Conservation (phyloP, 2,888 invertebrate genomes). For the Augochlorella aurata region DNA sequence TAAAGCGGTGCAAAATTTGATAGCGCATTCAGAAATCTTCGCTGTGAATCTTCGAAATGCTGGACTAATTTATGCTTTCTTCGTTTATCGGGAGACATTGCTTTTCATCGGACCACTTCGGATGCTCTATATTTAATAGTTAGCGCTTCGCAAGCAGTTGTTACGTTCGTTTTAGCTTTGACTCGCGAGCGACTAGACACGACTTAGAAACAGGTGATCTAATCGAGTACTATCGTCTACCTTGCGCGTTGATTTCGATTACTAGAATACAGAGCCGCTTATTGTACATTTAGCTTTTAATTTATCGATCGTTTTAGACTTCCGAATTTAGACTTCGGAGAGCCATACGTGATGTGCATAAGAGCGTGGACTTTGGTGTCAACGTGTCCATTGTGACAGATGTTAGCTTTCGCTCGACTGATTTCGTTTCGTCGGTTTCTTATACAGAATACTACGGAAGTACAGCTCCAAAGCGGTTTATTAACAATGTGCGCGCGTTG, state of each 20-base stretch:
- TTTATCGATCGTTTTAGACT: slow-evolving; percentile 37
- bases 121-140: slow-evolving; percentile 28
- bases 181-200: slow-evolving; percentile 30
- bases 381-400: background rate
- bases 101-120: background rate
- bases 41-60: no score
- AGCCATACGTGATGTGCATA: slow-evolving; percentile 29
- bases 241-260: slow-evolving; percentile 25
- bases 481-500: background rate
- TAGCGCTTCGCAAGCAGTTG: slow-evolving; percentile 35
- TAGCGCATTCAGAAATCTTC: no score
- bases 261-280: slow-evolving; percentile 3
- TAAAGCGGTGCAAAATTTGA: no score
- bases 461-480: background rate
- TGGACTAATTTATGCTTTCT: no score
- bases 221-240: slow-evolving; percentile 21
- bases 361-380: slow-evolving; percentile 15
- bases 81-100: background rate
- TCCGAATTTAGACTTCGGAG: no score
- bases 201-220: slow-evolving; percentile 5
- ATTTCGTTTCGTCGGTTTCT: background rate
- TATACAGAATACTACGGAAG: background rate
- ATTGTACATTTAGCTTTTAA: slow-evolving; percentile 53
- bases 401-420: background rate
- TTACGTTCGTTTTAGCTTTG: slow-evolving; percentile 41